Conservation (phyloP, 2,113 vertebrate genomes). For the Callorhinus ursinus region DNA sequence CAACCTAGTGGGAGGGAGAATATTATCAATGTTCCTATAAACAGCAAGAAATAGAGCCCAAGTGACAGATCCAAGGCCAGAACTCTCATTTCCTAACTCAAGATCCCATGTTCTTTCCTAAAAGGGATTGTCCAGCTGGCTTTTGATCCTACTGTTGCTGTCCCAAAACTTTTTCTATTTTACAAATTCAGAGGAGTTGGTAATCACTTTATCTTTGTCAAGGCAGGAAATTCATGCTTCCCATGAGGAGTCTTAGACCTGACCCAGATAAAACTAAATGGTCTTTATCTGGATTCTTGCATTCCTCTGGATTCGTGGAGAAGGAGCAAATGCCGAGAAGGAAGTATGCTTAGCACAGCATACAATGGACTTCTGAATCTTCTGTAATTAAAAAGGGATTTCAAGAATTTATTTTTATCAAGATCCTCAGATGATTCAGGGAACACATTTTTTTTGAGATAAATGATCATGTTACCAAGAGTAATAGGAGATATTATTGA, state of each 20-base stretch:
- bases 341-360: conserved; percentile 54
- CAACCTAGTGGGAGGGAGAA: background rate
- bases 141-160: background rate
- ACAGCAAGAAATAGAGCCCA: background rate
- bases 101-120: background rate
- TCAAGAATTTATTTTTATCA: conserved; percentile 83
- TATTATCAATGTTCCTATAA: background rate
- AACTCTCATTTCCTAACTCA: conserved; percentile 4
- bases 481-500: conserved; percentile 71
- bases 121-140: conserved; percentile 3
- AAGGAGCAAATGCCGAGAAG: conserved; percentile 61
- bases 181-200: conserved; percentile 21
- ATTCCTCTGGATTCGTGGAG: conserved; percentile 51
- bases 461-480: conserved; percentile 72
- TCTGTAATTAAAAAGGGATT: conserved; percentile 87
- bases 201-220: conserved; percentile 45
- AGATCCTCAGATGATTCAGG: conserved; percentile 73
- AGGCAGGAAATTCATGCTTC: conserved; percentile 55
- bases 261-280: conserved; percentile 67
- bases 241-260: conserved; percentile 17
- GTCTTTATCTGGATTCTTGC: conserved; percentile 34
- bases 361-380: conserved; percentile 74
- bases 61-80: background rate
- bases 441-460: conserved; percentile 67
- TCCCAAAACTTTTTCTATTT: conserved; percentile 30